Conservation (phyloP, 2,113 vertebrate species). For the Lethenteron reissneri region DNA sequence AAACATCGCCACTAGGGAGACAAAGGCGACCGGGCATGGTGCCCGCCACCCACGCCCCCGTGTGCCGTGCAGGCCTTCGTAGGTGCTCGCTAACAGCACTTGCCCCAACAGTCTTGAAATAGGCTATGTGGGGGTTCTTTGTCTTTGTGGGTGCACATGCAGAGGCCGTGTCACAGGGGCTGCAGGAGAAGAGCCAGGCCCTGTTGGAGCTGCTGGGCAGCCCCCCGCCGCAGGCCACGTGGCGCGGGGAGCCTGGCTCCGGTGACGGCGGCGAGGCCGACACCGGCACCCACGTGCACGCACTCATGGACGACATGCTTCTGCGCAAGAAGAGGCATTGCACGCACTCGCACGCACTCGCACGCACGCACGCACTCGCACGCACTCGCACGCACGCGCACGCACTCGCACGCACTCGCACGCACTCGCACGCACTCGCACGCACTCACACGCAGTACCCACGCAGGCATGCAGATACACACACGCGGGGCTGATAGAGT, state of each 20-base stretch:
- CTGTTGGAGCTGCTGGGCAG: conserved; percentile 76
- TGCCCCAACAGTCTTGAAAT: not conserved
- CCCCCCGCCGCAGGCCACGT: conserved; percentile 28
- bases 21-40: too few species aligned
- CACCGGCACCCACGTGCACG: conserved; percentile 72
- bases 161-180: conserved; percentile 40
- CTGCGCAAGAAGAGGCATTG: conserved; percentile 78
- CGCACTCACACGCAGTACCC: too few species aligned
- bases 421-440: too few species aligned
- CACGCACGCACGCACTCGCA: too few species aligned
- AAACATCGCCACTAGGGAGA: too few species aligned
- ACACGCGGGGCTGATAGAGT: too few species aligned
- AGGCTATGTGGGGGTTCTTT: not conserved
- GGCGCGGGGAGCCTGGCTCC: not conserved
- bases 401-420: too few species aligned
- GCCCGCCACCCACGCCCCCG: too few species aligned
- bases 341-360: not conserved
- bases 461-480: too few species aligned
- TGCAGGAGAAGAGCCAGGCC: conserved; percentile 71
- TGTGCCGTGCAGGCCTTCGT: too few species aligned
- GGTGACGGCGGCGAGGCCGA: conserved; percentile 48
- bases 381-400: too few species aligned
- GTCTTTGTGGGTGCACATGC: conserved; percentile 4
- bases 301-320: conserved; percentile 95
- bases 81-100: not conserved